Evolutionary conservation across 2,113 vertebrate species (phyloP), one percentile per base, ranked within the genome.

Genomic region (Aegotheles bennettii): DNA sequence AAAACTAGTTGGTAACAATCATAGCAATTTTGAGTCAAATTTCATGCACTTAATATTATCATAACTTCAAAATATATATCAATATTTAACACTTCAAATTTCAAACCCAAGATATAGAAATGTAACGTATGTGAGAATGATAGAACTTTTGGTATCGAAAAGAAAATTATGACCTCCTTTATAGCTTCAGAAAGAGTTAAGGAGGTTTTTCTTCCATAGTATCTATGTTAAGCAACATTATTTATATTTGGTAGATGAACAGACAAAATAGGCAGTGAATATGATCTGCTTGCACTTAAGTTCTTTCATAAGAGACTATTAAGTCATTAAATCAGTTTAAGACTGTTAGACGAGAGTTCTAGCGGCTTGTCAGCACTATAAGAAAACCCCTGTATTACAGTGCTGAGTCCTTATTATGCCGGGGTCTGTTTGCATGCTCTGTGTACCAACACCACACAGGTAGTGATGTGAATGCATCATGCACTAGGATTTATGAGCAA

Each of bases 161-260:
- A 42, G 13, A 60, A 87, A 59, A 64, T 26, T 0, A 14, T 16
- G 68, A 26, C 17, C 0, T 0, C 5, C 33, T 42, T 59, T 23
- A 42, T 13, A 47, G 10, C 57, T 67, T 83, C 8, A 45, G 13
- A 67, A 47, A 59, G 40, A 51, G 17, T n/a, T 82, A 33, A 35
- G 36, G 7, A 20, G 16, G 1, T 4, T 50, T 45, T 54, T 70
- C 19, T 70, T 53, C 13, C 2, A 1, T 57, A 26, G 5, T n/a
- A 20, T 45, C 2, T 31, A 0, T 18, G 6, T 74, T 69, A 43
- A 67, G 33, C 16, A 4, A 11, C 21, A 10, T 71, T 51, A 36
- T 20, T 73, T 16, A 4, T 59, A 33, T 60, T 38, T 76, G 47
- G 14, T 71, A 68, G 8, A 6, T 13, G 24, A 28, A 33, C 33